Evolutionary conservation across 2,797 vertebrate species (phyloP).

Genomic region (Heteromormyrus szaboi): DNA sequence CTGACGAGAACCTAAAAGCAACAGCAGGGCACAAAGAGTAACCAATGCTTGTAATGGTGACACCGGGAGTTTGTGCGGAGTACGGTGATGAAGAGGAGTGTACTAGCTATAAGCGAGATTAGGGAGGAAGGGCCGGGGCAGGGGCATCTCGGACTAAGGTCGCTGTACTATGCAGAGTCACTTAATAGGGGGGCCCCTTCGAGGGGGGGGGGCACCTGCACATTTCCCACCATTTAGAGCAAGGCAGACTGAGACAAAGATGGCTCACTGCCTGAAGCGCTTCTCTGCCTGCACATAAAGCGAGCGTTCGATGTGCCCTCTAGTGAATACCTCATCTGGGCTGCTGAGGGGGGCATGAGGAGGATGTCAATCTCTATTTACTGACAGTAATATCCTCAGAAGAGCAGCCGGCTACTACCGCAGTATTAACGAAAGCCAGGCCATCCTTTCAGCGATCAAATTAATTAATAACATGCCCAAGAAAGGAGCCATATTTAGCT

Average conservation of each 20-base stretch:
- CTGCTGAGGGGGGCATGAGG: neutral
- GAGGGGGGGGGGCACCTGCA: neutral
- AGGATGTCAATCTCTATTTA: neutral
- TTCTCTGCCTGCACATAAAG: neutral
- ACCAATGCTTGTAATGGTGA: neutral
- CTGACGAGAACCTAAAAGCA: neutral
- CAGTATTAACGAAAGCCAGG: neutral
- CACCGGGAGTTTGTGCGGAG: neutral
- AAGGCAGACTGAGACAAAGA: neutral
- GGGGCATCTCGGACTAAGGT: neutral
- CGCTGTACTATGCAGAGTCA: neutral
- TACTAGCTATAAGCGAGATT: neutral
- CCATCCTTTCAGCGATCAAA: neutral
- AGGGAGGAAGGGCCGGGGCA: neutral
- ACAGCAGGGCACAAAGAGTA: neutral
- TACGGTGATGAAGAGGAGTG: neutral
- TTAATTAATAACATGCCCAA: neutral
- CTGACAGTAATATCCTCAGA: neutral
- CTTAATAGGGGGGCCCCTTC: neutral
- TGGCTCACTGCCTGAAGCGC: neutral
- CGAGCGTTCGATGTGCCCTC: neutral
- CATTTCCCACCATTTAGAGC: neutral
- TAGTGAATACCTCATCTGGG: neutral
- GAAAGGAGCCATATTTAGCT: neutral
- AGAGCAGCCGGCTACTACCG: neutral